Conservation (phyloP, 2,888 invertebrate species). For the Chrysomela aeneicollis region DNA sequence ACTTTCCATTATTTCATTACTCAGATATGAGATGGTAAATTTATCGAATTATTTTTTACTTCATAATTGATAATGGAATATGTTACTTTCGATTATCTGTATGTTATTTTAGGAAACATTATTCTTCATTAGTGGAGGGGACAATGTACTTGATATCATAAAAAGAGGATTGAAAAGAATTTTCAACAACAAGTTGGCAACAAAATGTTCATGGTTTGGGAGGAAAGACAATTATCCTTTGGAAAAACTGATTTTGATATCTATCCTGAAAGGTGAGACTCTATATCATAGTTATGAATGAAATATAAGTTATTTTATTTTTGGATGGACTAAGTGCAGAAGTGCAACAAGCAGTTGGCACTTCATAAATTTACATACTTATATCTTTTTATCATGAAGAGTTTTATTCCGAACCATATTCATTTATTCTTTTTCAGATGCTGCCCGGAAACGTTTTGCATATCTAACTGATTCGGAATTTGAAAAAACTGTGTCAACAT, state of each 20-base stretch:
- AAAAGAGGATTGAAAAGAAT: slow-evolving; percentile 6
- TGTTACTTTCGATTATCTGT: no score
- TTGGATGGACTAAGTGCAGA: background rate
- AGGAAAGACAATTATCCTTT: slow-evolving; percentile 1
- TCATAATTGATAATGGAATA: no score
- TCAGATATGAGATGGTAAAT: slow-evolving; percentile 7
- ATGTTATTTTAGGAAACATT: no score
- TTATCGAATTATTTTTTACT: background rate
- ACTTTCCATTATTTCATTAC: background rate
- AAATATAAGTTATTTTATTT: no score
- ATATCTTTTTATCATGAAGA: no score
- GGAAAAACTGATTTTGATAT: background rate
- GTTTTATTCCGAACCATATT: no score
- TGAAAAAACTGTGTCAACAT: background rate
- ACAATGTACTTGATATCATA: background rate
- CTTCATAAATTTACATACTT: no score
- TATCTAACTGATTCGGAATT: no score
- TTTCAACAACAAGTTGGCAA: slow-evolving; percentile 4
- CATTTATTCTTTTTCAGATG: no score
- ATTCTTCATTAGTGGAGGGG: no score
- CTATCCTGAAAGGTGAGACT: slow-evolving; percentile 11
- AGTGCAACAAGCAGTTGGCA: background rate
- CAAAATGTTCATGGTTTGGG: slow-evolving; percentile 5
- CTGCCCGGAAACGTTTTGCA: background rate
- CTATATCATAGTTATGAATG: background rate